Evolutionary conservation across 2,113 vertebrate species (phyloP), one percentile per base, ranked within the genome.

Genomic region (Gopherus flavomarginatus): DNA sequence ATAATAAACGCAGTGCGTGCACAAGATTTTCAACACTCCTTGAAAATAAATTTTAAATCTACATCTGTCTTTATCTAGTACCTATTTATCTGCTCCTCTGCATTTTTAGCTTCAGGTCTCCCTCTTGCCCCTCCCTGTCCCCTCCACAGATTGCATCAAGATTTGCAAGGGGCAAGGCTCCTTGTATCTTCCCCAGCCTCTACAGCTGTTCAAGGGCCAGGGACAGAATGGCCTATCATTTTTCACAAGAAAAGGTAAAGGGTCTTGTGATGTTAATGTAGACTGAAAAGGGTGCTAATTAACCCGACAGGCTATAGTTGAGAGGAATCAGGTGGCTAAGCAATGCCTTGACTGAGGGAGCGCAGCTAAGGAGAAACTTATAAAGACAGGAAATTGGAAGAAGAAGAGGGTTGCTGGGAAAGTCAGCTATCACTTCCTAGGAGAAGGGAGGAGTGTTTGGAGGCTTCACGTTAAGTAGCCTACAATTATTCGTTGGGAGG

Each of bases 1-100:
- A 83, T 88, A 59, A 94, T 96, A 95, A 97, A 89, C 90, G 85
- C 83, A 88, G 77, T 87, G 84, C 57, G 81, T 65, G 88, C 81
- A 94, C 87, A 97, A 97, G 95, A 90, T 92, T 89, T 38, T 79
- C 53, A 81, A 65, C 92, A 92, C 96, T 96, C 94, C 94, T 94
- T 95, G 96, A 96, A 97, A 97, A 97, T 97, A 88, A 97, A 96
- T 96, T 96, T 97, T 93, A 95, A 96, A 96, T 96, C 82, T 93
- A 94, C 95, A 80, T 96, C 42, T 27, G 42, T 47, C 27, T 27
- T 78, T 78, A 14, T 27, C 22, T 78, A 78, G 27, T 72, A 35
- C 65, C 4, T 47, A 12, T 26, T 77, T 42, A 44, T 24, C n/a
- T 77, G 38, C 38, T 42, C 16, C 62, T 69, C 16, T 9, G 35